Conservation (phyloP, 1,140 invertebrate genomes). For the Drosophila repletoides region DNA sequence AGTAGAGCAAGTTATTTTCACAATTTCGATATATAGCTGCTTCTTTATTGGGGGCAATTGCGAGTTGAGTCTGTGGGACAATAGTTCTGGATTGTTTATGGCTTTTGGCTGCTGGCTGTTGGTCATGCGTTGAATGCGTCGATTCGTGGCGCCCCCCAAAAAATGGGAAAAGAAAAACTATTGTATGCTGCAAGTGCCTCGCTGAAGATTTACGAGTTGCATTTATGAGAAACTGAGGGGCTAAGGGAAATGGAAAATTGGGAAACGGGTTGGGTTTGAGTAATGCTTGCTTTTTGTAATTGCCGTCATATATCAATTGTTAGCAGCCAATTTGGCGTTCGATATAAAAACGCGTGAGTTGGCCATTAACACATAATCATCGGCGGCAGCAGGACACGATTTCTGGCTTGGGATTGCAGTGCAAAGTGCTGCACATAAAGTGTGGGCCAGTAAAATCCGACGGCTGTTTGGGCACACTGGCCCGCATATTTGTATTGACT, state of each 20-base stretch:
- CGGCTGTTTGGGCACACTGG: slow-evolving; percentile 18
- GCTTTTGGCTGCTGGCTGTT: slow-evolving; percentile 32
- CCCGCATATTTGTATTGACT: slow-evolving; percentile 43
- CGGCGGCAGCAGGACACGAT: slow-evolving; percentile 6
- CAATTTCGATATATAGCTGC: background rate
- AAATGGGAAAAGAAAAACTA: slow-evolving; percentile 42
- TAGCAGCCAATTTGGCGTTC: slow-evolving; percentile 79
- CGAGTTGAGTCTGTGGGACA: slow-evolving; percentile 5
- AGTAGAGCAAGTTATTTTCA: background rate
- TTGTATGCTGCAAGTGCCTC: slow-evolving; percentile 50
- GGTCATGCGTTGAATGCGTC: slow-evolving; percentile 30
- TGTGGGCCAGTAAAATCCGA: slow-evolving; percentile 21
- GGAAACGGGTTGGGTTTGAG: slow-evolving; percentile 30
- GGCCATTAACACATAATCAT: slow-evolving; percentile 76
- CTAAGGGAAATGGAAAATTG: too few relatives aligned
- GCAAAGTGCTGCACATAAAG: slow-evolving; percentile 27
- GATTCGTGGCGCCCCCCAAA: slow-evolving; percentile 28
- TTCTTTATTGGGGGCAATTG: slow-evolving; percentile 18
- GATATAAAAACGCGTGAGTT: slow-evolving; percentile 67
- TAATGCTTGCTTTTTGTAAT: slow-evolving; percentile 70
- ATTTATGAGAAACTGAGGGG: slow-evolving; percentile 66
- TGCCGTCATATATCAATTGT: slow-evolving; percentile 75
- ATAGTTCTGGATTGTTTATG: slow-evolving; percentile 41
- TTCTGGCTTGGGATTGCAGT: background rate
- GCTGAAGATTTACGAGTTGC: slow-evolving; percentile 70